phyloP scores from a whole-genome alignment of 2,797 vertebrate species.

The Megalops cyprinoides region DNA sequence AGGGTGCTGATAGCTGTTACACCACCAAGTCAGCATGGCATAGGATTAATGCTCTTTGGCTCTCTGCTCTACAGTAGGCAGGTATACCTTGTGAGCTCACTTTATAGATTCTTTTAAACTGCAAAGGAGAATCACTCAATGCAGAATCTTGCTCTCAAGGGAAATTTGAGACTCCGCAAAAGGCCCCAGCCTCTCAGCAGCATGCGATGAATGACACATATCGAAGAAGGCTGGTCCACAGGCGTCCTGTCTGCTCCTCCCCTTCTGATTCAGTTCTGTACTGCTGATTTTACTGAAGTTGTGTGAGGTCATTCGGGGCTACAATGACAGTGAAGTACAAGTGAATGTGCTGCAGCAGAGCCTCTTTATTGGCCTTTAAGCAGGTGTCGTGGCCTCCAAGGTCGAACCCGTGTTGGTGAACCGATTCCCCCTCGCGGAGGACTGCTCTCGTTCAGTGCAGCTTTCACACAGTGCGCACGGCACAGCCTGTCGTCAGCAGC shows the following conservation, averaged over 20 bases:
- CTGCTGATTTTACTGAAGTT: background rate
- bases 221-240: too few species aligned
- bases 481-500: background rate
- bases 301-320: background rate
- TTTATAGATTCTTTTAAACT: background rate
- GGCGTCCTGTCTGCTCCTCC: background rate
- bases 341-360: background rate
- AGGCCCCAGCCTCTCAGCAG: too few species aligned
- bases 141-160: background rate
- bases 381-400: background rate
- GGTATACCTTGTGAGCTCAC: background rate
- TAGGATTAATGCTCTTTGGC: background rate
- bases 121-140: too few species aligned
- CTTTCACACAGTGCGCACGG: too few species aligned
- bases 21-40: slow-evolving; percentile 9
- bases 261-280: background rate
- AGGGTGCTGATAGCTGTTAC: background rate
- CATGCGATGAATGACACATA: too few species aligned
- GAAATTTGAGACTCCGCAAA: background rate
- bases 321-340: background rate
- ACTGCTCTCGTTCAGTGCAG: too few species aligned
- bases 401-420: background rate
- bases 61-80: background rate
- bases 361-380: too few species aligned
- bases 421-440: background rate